phyloP scores from a whole-genome alignment of 2,797 vertebrate genomes.

The Borostomias antarcticus region DNA sequence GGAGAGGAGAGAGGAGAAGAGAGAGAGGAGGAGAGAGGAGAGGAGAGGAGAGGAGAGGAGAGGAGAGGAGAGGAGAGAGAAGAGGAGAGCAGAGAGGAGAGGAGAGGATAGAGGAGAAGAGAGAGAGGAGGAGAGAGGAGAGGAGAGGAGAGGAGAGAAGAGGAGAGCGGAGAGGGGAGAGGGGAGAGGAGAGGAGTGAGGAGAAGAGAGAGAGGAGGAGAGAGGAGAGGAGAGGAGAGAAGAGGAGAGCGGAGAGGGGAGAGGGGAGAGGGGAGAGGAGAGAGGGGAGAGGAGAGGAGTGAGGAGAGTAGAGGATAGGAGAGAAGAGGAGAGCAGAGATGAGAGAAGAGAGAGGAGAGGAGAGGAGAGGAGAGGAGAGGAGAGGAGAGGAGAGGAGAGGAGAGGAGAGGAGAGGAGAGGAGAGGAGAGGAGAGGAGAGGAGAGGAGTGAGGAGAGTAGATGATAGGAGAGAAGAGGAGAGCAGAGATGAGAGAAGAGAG shows the following conservation, averaged over 20 bases:
- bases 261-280: constrained; percentile 63
- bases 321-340: constrained; percentile 71
- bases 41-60: constrained; percentile 60
- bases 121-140: constrained; percentile 66
- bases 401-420: constrained; percentile 65
- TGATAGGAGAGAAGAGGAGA: constrained; percentile 64
- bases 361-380: constrained; percentile 61
- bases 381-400: constrained; percentile 64
- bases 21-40: no score
- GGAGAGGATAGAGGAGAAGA: no score
- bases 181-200: constrained; percentile 63
- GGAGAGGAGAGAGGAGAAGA: constrained; percentile 63
- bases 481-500: constrained; percentile 64
- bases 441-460: no score
- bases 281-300: constrained; percentile 65
- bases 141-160: constrained; percentile 60
- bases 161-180: constrained; percentile 69
- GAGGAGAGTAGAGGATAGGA: no score
- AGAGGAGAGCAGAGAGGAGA: constrained; percentile 65
- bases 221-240: constrained; percentile 65
- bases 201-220: no score
- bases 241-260: constrained; percentile 68
- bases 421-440: constrained; percentile 61
- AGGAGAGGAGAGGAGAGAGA: constrained; percentile 63
- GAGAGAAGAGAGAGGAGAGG: constrained; percentile 62